Percentiles rank a stretch among this genome's conserved stretches.
These are phyloP conservation scores for Drosophila mimetica DNA, from an alignment of 2,888 invertebrate genomes.

Conservation along the genomic window DNA sequence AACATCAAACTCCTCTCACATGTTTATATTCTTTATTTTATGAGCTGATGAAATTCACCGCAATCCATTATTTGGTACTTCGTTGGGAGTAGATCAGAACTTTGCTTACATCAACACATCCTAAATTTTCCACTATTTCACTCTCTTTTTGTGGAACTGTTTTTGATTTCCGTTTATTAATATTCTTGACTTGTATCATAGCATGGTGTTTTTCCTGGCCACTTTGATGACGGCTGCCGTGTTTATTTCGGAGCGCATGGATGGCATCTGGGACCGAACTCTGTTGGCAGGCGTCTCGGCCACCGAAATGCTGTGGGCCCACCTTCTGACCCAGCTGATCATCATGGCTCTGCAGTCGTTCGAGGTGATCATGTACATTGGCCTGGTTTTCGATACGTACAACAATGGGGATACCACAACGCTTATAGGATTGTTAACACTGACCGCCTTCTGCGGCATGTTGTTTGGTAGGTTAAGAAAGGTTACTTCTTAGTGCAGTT, in stretches of 20 bases:
- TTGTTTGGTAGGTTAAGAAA: constrained; percentile 86
- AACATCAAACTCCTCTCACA: background rate
- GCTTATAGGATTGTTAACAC: constrained; percentile 87
- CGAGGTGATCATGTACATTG: constrained; percentile 84
- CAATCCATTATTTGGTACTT: constrained; percentile 5
- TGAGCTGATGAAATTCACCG: constrained; percentile 22
- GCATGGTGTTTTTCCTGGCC: constrained; percentile 93
- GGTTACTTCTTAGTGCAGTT: too few species aligned
- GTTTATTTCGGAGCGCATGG: constrained; percentile 91
- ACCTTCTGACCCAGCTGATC: constrained; percentile 90
- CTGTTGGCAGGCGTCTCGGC: constrained; percentile 93
- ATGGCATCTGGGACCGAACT: constrained; percentile 94
- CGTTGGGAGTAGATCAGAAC: background rate
- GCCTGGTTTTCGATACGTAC: constrained; percentile 83
- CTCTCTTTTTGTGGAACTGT: background rate
- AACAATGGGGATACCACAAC: constrained; percentile 84
- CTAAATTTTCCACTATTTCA: background rate
- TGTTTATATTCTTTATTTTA: constrained; percentile 18
- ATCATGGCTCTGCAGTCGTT: constrained; percentile 90
- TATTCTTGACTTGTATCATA: constrained; percentile 81
- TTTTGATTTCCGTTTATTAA: background rate
- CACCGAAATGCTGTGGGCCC: constrained; percentile 91
- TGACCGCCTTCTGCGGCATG: constrained; percentile 94
- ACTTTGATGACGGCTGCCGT: constrained; percentile 93
- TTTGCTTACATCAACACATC: background rate